Percentiles rank a stretch among this genome's conserved stretches.
phyloP scores from a whole-genome alignment of 2,888 invertebrate species.

The Smittia sp. region DNA sequence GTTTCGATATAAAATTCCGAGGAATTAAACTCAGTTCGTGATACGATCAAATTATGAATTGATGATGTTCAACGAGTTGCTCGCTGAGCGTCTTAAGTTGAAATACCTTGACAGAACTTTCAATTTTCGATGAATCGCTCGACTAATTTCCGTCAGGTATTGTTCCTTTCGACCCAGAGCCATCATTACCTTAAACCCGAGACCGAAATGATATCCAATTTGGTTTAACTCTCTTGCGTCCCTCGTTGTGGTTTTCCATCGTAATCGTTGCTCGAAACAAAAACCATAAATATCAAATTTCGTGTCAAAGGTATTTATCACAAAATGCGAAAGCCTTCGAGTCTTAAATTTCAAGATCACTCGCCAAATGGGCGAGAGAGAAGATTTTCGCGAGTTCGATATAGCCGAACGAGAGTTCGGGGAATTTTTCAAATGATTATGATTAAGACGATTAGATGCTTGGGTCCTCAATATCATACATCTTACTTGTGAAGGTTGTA shows the following conservation, averaged over 20 bases:
- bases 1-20: neutral
- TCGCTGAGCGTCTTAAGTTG: neutral
- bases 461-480: no score
- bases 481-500: no score
- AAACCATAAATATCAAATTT: conserved; percentile 32
- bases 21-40: neutral
- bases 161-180: neutral
- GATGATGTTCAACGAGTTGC: neutral
- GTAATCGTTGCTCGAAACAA: neutral
- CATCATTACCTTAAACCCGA: neutral
- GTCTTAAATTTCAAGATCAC: no score
- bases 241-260: conserved; percentile 17
- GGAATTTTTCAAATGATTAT: no score
- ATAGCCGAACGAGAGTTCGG: no score
- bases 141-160: neutral
- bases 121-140: neutral
- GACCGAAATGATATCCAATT: conserved; percentile 20
- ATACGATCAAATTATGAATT: conserved; percentile 1
- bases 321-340: neutral
- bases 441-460: no score
- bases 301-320: conserved; percentile 30
- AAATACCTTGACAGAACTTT: neutral
- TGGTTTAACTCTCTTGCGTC: neutral
- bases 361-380: no score
- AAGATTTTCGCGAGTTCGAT: no score